Base-by-base conservation (phyloP, 2,797 vertebrate genomes). In the Choloepus didactylus region DNA sequence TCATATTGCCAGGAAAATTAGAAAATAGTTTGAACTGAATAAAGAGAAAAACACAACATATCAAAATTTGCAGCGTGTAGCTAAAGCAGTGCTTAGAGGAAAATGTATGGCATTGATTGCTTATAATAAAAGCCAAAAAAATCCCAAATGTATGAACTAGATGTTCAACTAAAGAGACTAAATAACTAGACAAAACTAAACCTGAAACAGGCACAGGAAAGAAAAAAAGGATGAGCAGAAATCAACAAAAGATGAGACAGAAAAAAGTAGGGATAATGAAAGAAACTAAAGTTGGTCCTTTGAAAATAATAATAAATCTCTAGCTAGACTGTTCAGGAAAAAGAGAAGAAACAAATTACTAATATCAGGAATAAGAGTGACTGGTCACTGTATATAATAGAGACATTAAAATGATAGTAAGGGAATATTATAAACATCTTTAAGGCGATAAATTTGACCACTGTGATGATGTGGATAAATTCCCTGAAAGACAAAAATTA, bases 1-100 rank as follows among this genome's bases (percentile, higher is more conserved):
- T 80, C 5, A 29, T 38, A 49, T 70, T 83, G n/a, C 0, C 6
- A 18, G 18, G 77, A 21, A 93, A 77, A 76, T 83, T 18, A 56
- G 44, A 77, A 89, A 31, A 14, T 75, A 41, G 54, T 81, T 76
- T 82, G 41, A 76, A 93, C 38, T 56, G 56, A 59, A 41, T 85
- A 93, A 80, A 16, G 6, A 51, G 66, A 27, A 41, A 80, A 93
- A 38, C 21, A 35, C 6, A 51, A 0, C 10, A 9, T n/a, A 2
- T 91, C 46, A 77, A 66, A 86, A 35, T 31, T 41, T 72, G 14
- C 54, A 6, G 9, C 38, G 64, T 72, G 1, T 64, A 16, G 70
- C 46, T 49, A 49, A 66, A 76, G 7, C 18, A 75, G 1, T 86
- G 6, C 23, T 69, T 72, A 80, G 77, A 83, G 66, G 64, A 54